Percentiles rank a stretch among this genome's conserved stretches.
Conservation (phyloP, 2,113 vertebrate genomes). For the Cranoglanis bouderius region DNA sequence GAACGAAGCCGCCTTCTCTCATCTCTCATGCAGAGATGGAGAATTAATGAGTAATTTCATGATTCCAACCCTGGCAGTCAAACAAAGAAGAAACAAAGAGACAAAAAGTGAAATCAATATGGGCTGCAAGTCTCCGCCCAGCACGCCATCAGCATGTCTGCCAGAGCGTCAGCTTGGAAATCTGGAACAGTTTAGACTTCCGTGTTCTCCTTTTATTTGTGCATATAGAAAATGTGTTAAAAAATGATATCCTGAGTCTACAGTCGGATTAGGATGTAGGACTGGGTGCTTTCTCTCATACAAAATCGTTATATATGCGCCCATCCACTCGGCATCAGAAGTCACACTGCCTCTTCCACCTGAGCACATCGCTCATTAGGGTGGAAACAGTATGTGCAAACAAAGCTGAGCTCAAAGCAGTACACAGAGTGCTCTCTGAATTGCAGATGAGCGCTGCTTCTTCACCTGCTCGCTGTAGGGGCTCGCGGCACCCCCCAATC, state of each 20-base stretch:
- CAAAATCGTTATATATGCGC: not conserved
- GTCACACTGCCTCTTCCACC: not conserved
- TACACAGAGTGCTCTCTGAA: constrained; percentile 57
- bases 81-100: constrained; percentile 29
- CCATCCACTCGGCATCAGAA: not conserved
- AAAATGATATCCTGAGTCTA: not conserved
- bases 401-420: constrained; percentile 64
- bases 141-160: not conserved
- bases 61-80: constrained; percentile 22
- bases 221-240: not conserved
- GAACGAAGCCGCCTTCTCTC: constrained; percentile 18
- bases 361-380: constrained; percentile 65
- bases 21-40: constrained; percentile 21
- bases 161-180: not conserved
- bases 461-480: constrained; percentile 73
- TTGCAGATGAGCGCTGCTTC: constrained; percentile 71
- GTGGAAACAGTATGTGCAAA: constrained; percentile 76
- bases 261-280: not conserved
- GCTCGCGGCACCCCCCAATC: constrained; percentile 69
- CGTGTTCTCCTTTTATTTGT: not conserved
- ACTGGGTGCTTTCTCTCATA: not conserved
- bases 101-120: constrained; percentile 32
- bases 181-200: not conserved
- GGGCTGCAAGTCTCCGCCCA: not conserved
- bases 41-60: constrained; percentile 37